Percentiles rank a stretch among this genome's conserved stretches.
Evolutionary conservation across 2,888 invertebrate species (phyloP).

Genomic region (Lottia scabra): DNA sequence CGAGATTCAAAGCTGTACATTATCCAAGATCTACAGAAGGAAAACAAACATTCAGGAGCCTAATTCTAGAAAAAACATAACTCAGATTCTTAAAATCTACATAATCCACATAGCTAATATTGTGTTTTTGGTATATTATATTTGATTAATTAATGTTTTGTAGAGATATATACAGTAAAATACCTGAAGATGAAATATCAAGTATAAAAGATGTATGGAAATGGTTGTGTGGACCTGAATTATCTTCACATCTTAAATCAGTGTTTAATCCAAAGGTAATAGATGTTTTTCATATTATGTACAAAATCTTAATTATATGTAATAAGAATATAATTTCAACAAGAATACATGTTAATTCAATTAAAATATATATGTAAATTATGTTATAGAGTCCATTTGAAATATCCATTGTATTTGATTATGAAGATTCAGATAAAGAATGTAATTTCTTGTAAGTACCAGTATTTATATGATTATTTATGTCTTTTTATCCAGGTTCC

Average conservation of each 20-base stretch:
- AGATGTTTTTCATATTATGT: constrained; percentile 10
- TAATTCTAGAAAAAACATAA: too few species aligned
- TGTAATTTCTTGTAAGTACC: constrained; percentile 72
- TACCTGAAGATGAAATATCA: constrained; percentile 47
- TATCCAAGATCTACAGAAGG: too few species aligned
- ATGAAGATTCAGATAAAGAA: constrained; percentile 75
- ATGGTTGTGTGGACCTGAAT: constrained; percentile 76
- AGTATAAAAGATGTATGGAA: constrained; percentile 86
- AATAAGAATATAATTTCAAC: too few species aligned
- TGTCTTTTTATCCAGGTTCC: too few species aligned
- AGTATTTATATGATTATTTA: too few species aligned
- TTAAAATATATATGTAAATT: background rate
- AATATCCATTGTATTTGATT: constrained; percentile 70
- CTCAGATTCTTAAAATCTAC: background rate
- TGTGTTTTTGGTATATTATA: constrained; percentile 9
- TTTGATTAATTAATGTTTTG: background rate
- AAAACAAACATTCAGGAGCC: too few species aligned
- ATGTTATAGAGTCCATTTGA: constrained; percentile 62
- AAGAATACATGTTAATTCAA: too few species aligned
- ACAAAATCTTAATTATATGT: background rate
- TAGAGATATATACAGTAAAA: constrained; percentile 19
- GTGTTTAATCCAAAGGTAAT: constrained; percentile 51
- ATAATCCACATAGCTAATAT: background rate
- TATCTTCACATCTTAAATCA: constrained; percentile 73
- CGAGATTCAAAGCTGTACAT: too few species aligned